Conservation (phyloP, 2,113 vertebrate genomes). For the Himantopus leucocephalus region DNA sequence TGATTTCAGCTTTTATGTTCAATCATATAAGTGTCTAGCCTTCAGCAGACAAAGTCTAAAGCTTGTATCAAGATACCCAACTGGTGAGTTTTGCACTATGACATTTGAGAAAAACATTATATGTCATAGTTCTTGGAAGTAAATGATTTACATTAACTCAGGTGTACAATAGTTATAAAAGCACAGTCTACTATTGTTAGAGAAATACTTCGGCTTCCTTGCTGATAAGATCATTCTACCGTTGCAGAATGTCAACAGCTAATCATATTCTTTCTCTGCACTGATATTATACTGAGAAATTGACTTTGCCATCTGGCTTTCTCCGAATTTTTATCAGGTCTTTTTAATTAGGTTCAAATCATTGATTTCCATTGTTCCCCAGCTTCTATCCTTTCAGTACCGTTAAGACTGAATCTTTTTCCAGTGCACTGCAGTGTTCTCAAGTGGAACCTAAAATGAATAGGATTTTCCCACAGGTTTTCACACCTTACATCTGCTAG, state of each 20-base stretch:
- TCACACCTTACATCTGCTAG: conserved; percentile 70
- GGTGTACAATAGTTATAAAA: conserved; percentile 17
- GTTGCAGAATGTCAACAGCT: conserved; percentile 71
- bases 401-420: conserved; percentile 62
- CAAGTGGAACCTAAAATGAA: conserved; percentile 69
- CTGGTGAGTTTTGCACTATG: neutral
- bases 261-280: conserved; percentile 53
- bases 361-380: conserved; percentile 70
- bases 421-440: conserved; percentile 40
- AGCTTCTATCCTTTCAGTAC: conserved; percentile 48
- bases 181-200: conserved; percentile 1
- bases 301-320: conserved; percentile 74
- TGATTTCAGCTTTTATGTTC: neutral
- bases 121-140: neutral
- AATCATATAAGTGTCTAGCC: neutral
- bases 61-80: neutral
- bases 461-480: conserved; percentile 69
- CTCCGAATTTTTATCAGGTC: conserved; percentile 69
- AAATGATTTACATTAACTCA: conserved; percentile 14
- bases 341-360: conserved; percentile 79
- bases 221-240: conserved; percentile 61
- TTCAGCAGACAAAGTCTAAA: neutral
- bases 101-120: neutral
- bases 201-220: conserved; percentile 30
- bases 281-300: conserved; percentile 64